Base-by-base conservation (phyloP, 2,888 invertebrate genomes). In the Tineola bisselliella region DNA sequence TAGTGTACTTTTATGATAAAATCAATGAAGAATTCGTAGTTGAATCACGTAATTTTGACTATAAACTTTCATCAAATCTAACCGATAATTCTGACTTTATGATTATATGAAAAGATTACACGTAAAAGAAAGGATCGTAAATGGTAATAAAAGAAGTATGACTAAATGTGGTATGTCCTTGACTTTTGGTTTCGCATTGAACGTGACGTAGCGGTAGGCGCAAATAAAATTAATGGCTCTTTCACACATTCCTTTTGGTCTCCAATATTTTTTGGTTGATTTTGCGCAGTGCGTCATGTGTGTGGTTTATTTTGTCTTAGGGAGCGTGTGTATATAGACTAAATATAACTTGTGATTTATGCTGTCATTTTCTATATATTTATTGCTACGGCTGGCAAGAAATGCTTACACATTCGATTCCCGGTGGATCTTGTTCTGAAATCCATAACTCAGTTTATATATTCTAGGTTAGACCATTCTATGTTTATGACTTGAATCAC, bases 241-340 rank as follows among this genome's bases (percentile, higher is more conserved):
- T 25, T 54, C 54, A 19, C 54, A 54, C 54, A 54, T 54, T 54
- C 54, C 48, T 48, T 48, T 15, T 2, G 48, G 6, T 15, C 15
- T 48, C 19, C 56, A 12, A 56, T 56, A n/a, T 58, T 31, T 31
- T 8, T 58, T 15, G 17, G 33, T 58, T n/a, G 58, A 58, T 33
- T 58, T 58, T 31, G 58, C 58, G 58, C 58, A 58, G 25, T 58
- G 58, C 58, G 58, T 58, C 58, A 58, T 33, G n/a, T n/a, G 4
- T 15, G 10, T 10, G n/a, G 3, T 48, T 12, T 15, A 13, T 10
- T 48, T 18, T 5, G 15, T 48, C 18, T 18, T 18, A 12, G 10
- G n/a, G 48, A 12, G 6, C n/a, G 1, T 2, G 18, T 44, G n/a
- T n/a, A n/a, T n/a, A n/a, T n/a, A 13, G 4, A 15, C 15, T 18